These are phyloP conservation scores for Platichthys flesus DNA, from an alignment of 2,113 vertebrate species.

Conservation along the genomic window DNA sequence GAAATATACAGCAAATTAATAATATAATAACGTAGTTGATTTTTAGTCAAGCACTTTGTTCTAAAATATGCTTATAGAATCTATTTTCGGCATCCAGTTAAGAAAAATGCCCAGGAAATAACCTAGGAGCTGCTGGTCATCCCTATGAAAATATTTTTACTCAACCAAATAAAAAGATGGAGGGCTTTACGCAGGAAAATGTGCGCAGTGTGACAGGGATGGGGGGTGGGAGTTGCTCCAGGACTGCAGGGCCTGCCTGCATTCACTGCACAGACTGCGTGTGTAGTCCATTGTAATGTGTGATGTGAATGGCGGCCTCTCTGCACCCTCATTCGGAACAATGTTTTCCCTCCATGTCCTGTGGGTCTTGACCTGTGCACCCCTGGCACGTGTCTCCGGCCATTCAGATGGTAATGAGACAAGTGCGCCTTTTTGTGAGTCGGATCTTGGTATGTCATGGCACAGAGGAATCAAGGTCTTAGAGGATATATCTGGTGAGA, in stretches of 20 bases:
- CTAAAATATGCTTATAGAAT: neutral
- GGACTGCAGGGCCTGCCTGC: conserved; percentile 50
- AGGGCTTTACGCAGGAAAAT: no score
- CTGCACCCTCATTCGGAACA: conserved; percentile 37
- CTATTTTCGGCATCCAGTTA: neutral
- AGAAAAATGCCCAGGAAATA: no score
- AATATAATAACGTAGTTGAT: neutral
- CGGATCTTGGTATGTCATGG: conserved; percentile 31
- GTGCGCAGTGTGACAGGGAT: neutral
- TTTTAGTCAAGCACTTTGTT: no score
- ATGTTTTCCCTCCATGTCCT: conserved; percentile 62
- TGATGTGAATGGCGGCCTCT: conserved; percentile 64
- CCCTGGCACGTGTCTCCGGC: conserved; percentile 66
- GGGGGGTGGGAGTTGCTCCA: conserved; percentile 30
- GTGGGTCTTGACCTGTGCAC: conserved; percentile 65
- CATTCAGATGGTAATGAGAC: conserved; percentile 74
- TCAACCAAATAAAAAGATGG: no score
- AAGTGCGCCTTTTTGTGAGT: conserved; percentile 42
- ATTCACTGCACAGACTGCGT: conserved; percentile 53
- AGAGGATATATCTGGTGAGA: neutral
- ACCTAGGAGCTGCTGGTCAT: no score
- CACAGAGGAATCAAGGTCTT: neutral
- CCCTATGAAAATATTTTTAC: no score
- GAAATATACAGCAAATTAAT: neutral
- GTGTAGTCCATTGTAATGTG: conserved; percentile 73